Conservation (phyloP, 1,140 invertebrate species). For the Calliphora vicina region DNA sequence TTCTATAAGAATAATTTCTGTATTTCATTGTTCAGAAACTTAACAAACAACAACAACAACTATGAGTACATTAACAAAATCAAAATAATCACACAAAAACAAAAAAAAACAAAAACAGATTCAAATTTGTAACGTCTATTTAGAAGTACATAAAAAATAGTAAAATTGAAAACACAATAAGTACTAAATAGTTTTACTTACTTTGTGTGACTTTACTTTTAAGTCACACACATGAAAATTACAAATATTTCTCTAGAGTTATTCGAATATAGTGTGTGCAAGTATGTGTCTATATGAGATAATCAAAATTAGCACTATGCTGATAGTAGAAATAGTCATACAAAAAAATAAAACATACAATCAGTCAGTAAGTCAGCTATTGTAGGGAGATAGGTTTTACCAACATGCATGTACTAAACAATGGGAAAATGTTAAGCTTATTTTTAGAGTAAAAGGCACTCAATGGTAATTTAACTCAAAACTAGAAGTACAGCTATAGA, state of each 20-base stretch:
- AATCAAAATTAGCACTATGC: conserved; percentile 60
- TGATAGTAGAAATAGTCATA: neutral
- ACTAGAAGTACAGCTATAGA: too few relatives aligned
- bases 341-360: neutral
- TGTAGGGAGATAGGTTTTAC: neutral
- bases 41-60: conserved; percentile 17
- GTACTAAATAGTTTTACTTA: neutral
- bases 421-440: neutral
- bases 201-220: conserved; percentile 35
- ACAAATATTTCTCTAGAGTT: too few relatives aligned
- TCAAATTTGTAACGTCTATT: conserved; percentile 35
- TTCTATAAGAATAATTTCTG: conserved; percentile 32
- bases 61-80: too few relatives aligned
- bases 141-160: neutral
- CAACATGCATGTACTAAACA: neutral
- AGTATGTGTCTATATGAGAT: conserved; percentile 46
- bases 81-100: conserved; percentile 31
- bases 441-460: neutral
- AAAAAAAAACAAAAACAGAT: conserved; percentile 21
- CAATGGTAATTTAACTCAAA: too few relatives aligned
- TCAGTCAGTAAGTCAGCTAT: neutral
- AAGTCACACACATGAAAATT: neutral
- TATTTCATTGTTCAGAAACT: conserved; percentile 15
- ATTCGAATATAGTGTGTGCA: neutral
- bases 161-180: neutral